Base-by-base conservation (phyloP, 2,797 vertebrate species). In the Enteromius treurensis region DNA sequence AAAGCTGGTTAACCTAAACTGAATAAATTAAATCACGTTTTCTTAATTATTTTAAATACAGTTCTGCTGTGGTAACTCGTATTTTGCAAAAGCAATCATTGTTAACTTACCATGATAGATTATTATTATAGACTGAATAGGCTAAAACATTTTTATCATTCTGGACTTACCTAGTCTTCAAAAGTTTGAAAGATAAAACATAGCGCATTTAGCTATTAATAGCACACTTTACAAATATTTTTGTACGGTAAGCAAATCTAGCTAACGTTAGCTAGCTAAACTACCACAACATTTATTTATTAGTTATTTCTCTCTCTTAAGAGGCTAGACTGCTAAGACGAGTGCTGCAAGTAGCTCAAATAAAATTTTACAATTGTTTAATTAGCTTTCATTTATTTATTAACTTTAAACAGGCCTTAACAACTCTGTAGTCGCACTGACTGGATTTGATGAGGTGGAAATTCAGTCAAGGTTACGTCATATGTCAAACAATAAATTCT, bases 381-480 rank as follows among this genome's bases (percentile, higher is more conserved):
- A 23, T 47, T 17, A n/a, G n/a, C 10, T 45, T 14, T n/a, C 0
- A 55, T 77, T 0, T 23, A 76, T 42, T 32, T n/a, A 0, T 34
- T 51, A 19, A 23, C 19, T n/a, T 75, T 26, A 40, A 47, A 26
- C 60, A 40, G 15, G 19, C 13, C 3, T 49, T 9, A 19, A 3
- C 32, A 47, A 62, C 32, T 53, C 32, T 37, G 32, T 19, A 75
- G 29, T 47, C 4, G 26, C 29, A 29, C 70, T 82, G 60, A 49
- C 60, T 37, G 60, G 60, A 42, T 67, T 75, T 75, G 69, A 32
- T 45, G 40, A 3, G 74, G 13, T 62, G 45, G 29, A 47, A 9
- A 68, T 81, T 23, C n/a, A 49, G 40, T 73, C 79, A 64, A 26
- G 76, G 23, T 34, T 19, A 49, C 34, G 51, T 6, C 60, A 21